Base-by-base conservation (phyloP, 1,140 invertebrate genomes). In the Panonychus citri region DNA sequence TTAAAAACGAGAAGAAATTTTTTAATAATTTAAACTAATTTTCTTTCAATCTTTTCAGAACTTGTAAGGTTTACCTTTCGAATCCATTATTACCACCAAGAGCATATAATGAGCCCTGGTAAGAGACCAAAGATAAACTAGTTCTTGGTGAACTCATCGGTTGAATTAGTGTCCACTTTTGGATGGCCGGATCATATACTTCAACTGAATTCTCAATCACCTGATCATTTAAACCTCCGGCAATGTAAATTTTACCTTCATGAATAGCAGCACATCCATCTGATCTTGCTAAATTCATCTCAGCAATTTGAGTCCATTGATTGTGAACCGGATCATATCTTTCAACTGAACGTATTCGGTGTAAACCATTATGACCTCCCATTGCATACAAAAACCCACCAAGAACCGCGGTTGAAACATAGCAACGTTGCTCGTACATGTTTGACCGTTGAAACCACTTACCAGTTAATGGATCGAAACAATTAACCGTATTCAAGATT, bases 351-450 rank as follows among this genome's bases (percentile, higher is more conserved):
- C 52, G 25, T 13, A 62, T 27, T 13, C 61, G 26, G 10, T 48
- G 19, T 13, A 21, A 13, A 12, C 61, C 59, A 50, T 63, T 55
- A 40, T 53, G 54, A 12, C 62, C 62, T 1, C 62, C 62, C 68
- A 88, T 79, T 0, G 84, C 83, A 68, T 86, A 88, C 60, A 88
- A 81, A 62, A 76, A 77, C 57, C 79, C 77, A 12, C 81, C 74
- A 0, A 81, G 61, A 0, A 78, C 72, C 1, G 76, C 80, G 0
- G 78, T 77, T 59, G 78, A 80, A 1, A 82, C 57, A 34, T 61
- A 61, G 30, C 57, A 60, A 2, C 59, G 57, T 28, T 34, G 19
- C 24, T 55, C 54, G 24, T 37, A 27, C 59, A 61, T 61, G 21
- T 49, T 27, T n/a, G 46, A 19, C 21, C 37, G 37, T 13, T 37